Percentiles rank a stretch among this genome's conserved stretches.
phyloP scores from a whole-genome alignment of 2,888 invertebrate genomes.

The Hydrotaea cyrtoneurina region DNA sequence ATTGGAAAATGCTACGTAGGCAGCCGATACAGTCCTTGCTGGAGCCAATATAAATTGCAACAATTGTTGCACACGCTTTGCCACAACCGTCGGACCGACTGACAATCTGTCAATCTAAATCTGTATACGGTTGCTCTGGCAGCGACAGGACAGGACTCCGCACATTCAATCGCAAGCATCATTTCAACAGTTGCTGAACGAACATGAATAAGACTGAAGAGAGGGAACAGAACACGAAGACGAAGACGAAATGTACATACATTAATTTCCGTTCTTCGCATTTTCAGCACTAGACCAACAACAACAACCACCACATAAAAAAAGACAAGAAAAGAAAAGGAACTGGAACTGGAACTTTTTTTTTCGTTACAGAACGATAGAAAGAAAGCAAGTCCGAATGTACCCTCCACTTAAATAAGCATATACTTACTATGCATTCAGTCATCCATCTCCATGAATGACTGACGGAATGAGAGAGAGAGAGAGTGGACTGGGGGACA shows the following conservation, averaged over 20 bases:
- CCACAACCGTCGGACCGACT: conserved; percentile 24
- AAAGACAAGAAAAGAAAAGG: conserved; percentile 36
- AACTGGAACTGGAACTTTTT: no score
- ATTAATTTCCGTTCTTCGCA: conserved; percentile 60
- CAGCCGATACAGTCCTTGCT: not conserved
- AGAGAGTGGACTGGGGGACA: not conserved
- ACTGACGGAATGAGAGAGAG: not conserved
- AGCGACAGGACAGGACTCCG: not conserved
- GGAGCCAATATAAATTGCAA: conserved; percentile 40
- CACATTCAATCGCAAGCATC: not conserved
- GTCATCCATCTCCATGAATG: conserved; percentile 29
- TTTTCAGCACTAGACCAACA: not conserved
- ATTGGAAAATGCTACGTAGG: conserved; percentile 30
- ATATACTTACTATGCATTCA: conserved; percentile 38
- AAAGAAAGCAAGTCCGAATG: not conserved
- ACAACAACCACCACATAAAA: not conserved
- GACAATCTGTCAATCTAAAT: conserved; percentile 56
- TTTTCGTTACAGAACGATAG: no score
- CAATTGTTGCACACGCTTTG: conserved; percentile 47
- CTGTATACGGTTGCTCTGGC: not conserved
- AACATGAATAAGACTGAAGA: conserved; percentile 4
- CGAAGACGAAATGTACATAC: conserved; percentile 46
- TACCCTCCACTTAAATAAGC: conserved; percentile 53
- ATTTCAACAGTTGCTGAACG: not conserved
- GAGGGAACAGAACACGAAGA: not conserved